phyloP scores from a whole-genome alignment of 1,140 invertebrate species.

The Papilio dardanus region DNA sequence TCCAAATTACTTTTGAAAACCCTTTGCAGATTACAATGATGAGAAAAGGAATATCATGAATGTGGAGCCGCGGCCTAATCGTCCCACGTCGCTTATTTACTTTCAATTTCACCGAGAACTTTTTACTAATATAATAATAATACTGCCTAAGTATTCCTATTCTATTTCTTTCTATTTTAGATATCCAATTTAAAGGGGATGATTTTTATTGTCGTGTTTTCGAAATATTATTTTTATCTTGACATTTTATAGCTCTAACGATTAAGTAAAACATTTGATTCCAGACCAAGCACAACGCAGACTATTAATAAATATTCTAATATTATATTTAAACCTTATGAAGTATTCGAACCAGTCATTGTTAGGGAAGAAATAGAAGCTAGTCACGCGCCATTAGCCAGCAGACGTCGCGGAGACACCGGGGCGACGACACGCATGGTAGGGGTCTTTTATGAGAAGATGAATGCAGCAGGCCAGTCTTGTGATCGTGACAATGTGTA shows the following conservation, averaged over 20 bases:
- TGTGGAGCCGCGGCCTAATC: not conserved
- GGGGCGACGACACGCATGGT: not conserved
- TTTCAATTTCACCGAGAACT: conserved; percentile 7
- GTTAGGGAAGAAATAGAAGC: not conserved
- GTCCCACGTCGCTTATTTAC: conserved; percentile 3
- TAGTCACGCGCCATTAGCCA: not conserved
- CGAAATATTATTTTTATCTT: not conserved
- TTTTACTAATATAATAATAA: not conserved
- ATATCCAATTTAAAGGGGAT: not conserved
- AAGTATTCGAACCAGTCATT: not conserved
- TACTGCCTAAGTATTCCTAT: not conserved
- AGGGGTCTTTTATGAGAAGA: not conserved
- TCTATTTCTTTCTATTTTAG: not conserved
- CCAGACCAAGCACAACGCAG: not conserved
- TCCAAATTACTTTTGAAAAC: conserved; percentile 27
- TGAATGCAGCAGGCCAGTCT: not conserved
- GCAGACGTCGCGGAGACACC: not conserved
- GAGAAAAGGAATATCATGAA: conserved; percentile 27
- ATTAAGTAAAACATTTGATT: too few species aligned
- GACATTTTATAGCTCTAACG: not conserved
- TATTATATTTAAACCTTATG: not conserved
- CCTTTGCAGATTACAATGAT: conserved; percentile 25
- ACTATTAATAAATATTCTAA: not conserved
- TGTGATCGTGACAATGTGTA: not conserved
- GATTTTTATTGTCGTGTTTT: not conserved